Evolutionary conservation across 2,797 vertebrate genomes (phyloP).

Genomic region (Sus cebifrons): DNA sequence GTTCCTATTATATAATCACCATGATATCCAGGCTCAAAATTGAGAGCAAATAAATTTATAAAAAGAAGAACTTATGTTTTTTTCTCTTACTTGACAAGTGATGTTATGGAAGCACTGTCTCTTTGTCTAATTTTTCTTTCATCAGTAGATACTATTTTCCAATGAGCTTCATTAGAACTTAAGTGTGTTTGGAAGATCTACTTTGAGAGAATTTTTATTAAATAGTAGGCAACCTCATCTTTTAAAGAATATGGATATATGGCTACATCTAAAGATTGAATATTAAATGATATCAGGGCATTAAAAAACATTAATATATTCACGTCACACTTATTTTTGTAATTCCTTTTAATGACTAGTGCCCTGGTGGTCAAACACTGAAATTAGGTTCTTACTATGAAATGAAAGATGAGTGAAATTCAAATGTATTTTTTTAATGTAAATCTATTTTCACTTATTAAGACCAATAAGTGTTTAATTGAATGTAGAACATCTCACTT

Average conservation of each 20-base stretch:
- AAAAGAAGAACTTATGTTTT: background rate
- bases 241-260: conserved; percentile 29
- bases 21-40: conserved; percentile 63
- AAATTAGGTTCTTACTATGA: conserved; percentile 36
- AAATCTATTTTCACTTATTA: conserved; percentile 61
- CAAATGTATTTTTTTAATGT: conserved; percentile 19
- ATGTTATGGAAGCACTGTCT: background rate
- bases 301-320: conserved; percentile 38
- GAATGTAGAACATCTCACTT: conserved; percentile 45
- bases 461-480: conserved; percentile 54
- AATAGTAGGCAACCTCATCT: background rate
- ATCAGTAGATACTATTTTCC: background rate
- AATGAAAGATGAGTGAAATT: conserved; percentile 58
- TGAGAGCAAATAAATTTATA: conserved; percentile 66
- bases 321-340: conserved; percentile 28
- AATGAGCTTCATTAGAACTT: background rate
- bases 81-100: conserved; percentile 4
- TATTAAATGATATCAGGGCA: conserved; percentile 45
- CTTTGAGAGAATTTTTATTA: conserved; percentile 20
- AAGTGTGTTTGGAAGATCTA: background rate
- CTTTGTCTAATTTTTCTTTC: conserved; percentile 6
- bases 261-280: background rate
- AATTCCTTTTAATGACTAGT: conserved; percentile 28
- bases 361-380: conserved; percentile 13
- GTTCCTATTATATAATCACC: conserved; percentile 73